A percentile compares a stretch with the other conserved stretches of the same genome.
Evolutionary conservation across 2,888 invertebrate genomes (phyloP).

Genomic region (Hemicrepidius hirtus): DNA sequence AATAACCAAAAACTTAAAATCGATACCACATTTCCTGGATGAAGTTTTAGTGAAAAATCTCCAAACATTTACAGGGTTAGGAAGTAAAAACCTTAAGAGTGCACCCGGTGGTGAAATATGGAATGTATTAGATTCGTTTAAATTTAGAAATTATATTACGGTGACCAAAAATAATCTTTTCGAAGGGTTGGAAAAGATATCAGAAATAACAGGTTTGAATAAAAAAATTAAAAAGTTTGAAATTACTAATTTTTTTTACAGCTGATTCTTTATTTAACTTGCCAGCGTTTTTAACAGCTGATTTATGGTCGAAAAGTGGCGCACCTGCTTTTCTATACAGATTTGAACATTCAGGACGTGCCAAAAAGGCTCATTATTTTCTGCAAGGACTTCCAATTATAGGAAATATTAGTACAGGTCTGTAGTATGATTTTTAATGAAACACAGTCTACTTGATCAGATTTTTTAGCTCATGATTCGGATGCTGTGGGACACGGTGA

Average conservation of each 20-base stretch:
- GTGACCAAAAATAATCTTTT: constrained; percentile 63
- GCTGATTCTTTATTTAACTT: constrained; percentile 86
- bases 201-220: constrained; percentile 76
- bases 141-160: constrained; percentile 68
- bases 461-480: constrained; percentile 54
- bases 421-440: too few species aligned
- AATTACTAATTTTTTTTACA: constrained; percentile 63
- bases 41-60: constrained; percentile 69
- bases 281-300: constrained; percentile 82
- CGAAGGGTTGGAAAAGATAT: constrained; percentile 75
- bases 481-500: constrained; percentile 80
- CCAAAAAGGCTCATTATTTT: constrained; percentile 78
- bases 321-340: constrained; percentile 83
- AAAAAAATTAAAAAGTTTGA: too few species aligned
- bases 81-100: constrained; percentile 51
- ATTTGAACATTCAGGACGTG: constrained; percentile 82
- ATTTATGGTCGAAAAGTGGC: constrained; percentile 79
- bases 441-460: too few species aligned
- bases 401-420: constrained; percentile 67
- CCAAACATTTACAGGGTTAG: constrained; percentile 67
- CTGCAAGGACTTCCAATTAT: constrained; percentile 80
- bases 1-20: constrained; percentile 68
- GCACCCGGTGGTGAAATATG: constrained; percentile 39
- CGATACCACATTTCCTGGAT: constrained; percentile 70
- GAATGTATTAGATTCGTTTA: constrained; percentile 59